Conservation (phyloP, 2,888 invertebrate species). For the Tetragonula carbonaria region DNA sequence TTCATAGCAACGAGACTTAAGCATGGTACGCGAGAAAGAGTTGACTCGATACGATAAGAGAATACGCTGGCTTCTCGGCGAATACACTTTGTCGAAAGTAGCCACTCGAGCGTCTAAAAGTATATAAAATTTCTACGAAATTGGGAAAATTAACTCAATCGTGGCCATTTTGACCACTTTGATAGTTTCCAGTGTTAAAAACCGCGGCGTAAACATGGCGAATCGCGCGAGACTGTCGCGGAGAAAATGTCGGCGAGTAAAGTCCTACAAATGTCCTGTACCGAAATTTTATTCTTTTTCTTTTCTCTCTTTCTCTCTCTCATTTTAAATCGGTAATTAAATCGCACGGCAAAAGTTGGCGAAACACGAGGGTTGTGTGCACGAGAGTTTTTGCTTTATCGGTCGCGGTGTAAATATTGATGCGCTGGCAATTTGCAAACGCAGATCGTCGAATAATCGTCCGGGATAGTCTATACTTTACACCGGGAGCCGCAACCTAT, state of each 20-base stretch:
- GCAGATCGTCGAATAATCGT: constrained; percentile 48
- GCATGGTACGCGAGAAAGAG: too few relatives aligned
- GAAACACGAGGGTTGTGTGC: neutral
- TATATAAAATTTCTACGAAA: too few relatives aligned
- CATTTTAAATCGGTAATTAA: constrained; percentile 4
- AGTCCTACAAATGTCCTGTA: too few relatives aligned
- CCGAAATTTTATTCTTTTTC: neutral
- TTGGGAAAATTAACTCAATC: too few relatives aligned
- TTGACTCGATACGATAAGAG: too few relatives aligned
- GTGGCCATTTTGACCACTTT: too few relatives aligned
- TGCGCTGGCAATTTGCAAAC: constrained; percentile 39
- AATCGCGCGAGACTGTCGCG: neutral
- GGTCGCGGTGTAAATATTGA: constrained; percentile 41
- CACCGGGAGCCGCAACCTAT: constrained; percentile 56
- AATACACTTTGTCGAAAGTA: too few relatives aligned
- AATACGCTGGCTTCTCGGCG: too few relatives aligned
- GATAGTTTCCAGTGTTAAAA: neutral
- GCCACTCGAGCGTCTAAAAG: too few relatives aligned
- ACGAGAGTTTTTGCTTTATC: constrained; percentile 17
- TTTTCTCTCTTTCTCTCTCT: neutral
- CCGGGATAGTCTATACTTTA: constrained; percentile 53
- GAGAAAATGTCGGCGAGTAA: neutral
- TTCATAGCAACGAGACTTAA: too few relatives aligned
- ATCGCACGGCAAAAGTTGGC: neutral
- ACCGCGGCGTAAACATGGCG: neutral